Evolutionary conservation across 2,797 vertebrate species (phyloP), one percentile per base, ranked within the genome.

Genomic region (Hipposideros larvatus): DNA sequence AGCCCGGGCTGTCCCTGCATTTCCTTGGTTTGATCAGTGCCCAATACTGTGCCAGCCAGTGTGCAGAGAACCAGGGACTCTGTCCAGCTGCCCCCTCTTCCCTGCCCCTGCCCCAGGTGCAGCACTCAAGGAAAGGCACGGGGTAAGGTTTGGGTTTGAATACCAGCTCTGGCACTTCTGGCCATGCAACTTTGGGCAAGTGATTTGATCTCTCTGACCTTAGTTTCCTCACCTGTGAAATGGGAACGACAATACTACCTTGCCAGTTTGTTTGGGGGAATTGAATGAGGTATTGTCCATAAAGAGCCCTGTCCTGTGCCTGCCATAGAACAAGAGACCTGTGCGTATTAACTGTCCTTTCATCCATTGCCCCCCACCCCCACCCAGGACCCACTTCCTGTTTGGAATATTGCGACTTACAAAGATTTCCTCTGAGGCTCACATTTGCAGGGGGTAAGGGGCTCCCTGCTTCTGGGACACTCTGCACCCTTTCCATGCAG

Each of bases 41-140:
- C 46, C 0, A 0, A 57, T 43, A 31, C 21, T 21, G 0, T 7
- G 21, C 0, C 1, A 31, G 79, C 31, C 11, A 31, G 22, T 0
- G 21, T 4, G 11, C 16, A 14, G 26, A 61, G 46, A 41, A 28
- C 75, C 28, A 7, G 87, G 51, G 46, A 16, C 43, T 46, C 46
- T 18, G 37, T 19, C 71, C 34, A 71, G 79, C 6, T 1, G 5
- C 18, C 24, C 34, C 0, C 6, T 28, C 55, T 57, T 26, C 7
- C 37, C 7, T 1, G 34, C 9, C 5, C 46, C 63, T 28, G 4
- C 10, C 31, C 9, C 13, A 28, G 18, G 28, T 9, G 31, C 13
- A 11, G 11, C 9, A 0, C n/a, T 59, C 14, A 7, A 41, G 13
- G 46, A 55, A 11, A 59, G 13, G 15, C n/a, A 31, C 26, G 15